phyloP scores from a whole-genome alignment of 2,797 vertebrate genomes.

The Podarcis siculus region DNA sequence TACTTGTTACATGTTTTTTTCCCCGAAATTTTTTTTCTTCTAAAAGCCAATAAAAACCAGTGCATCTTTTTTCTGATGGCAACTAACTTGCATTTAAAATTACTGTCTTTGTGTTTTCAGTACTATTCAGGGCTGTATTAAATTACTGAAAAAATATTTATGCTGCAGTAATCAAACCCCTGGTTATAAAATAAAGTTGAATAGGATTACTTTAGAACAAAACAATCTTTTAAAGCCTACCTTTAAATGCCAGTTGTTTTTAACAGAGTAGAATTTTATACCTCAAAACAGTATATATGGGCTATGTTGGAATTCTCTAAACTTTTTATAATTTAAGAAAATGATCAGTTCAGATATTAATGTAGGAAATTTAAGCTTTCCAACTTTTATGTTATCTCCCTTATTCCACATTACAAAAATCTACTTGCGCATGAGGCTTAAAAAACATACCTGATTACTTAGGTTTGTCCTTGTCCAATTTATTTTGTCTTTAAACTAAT shows the following conservation, averaged over 20 bases:
- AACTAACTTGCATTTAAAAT: conserved; percentile 16
- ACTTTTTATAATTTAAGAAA: conserved; percentile 45
- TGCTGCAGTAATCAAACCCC: neutral
- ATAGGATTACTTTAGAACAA: neutral
- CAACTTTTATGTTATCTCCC: conserved; percentile 14
- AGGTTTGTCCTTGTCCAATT: conserved; percentile 51
- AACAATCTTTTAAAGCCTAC: neutral
- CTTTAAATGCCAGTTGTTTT: conserved; percentile 45
- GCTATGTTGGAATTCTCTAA: neutral
- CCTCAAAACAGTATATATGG: conserved; percentile 54
- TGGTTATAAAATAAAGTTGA: neutral
- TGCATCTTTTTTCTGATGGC: conserved; percentile 42
- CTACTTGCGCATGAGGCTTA: conserved; percentile 26
- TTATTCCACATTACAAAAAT: conserved; percentile 47
- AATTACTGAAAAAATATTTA: neutral
- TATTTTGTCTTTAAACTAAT: conserved; percentile 56
- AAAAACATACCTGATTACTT: conserved; percentile 44
- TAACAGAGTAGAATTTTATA: conserved; percentile 48
- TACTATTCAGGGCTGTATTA: neutral
- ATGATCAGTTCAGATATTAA: conserved; percentile 45
- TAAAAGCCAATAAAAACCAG: neutral
- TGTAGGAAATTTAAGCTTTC: conserved; percentile 32
- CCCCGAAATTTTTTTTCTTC: no score
- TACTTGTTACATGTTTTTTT: no score
- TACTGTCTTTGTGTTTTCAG: neutral